Evolutionary conservation across 2,797 vertebrate genomes (phyloP).

Genomic region (Echiichthys vipera): DNA sequence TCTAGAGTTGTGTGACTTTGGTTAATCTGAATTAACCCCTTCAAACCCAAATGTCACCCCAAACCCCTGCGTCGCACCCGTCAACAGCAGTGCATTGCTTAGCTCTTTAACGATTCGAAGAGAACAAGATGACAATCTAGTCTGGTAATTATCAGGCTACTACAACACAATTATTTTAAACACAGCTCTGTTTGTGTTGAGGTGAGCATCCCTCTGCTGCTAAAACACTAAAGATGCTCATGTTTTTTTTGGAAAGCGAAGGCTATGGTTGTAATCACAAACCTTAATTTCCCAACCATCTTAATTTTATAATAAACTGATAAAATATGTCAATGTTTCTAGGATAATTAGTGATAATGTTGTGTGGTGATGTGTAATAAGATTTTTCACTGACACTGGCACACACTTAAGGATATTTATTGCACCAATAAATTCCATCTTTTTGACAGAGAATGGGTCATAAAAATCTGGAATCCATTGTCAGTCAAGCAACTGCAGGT

Average conservation of each 20-base stretch:
- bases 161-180: not conserved
- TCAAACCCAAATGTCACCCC: too few species aligned
- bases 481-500: not conserved
- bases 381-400: not conserved
- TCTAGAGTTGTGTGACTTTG: not conserved
- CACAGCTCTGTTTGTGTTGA: not conserved
- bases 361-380: not conserved
- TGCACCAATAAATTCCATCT: not conserved
- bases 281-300: not conserved
- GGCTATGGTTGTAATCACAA: not conserved
- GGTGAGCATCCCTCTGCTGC: not conserved
- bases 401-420: not conserved
- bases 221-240: not conserved
- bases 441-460: not conserved
- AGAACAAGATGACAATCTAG: not conserved
- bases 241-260: not conserved
- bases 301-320: not conserved
- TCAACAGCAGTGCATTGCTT: too few species aligned
- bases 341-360: not conserved
- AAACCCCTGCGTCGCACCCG: too few species aligned
- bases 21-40: slow-evolving; percentile 7
- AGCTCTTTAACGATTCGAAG: not conserved
- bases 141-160: not conserved
- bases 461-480: not conserved
- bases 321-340: not conserved